Conservation (phyloP, 2,888 invertebrate species). For the Agapetus fuscipes region DNA sequence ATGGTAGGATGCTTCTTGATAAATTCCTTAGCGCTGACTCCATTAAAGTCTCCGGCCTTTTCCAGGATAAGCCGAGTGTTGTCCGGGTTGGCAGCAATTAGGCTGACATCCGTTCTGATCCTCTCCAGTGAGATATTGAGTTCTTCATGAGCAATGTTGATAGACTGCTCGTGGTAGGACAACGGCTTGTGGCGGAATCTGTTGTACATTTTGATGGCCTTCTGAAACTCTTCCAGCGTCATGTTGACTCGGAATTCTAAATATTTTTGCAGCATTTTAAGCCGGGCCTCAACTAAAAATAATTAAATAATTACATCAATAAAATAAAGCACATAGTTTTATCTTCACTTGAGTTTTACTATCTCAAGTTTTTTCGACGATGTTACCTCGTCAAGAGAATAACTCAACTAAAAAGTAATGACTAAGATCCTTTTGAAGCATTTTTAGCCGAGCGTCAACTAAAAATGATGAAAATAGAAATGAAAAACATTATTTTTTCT, state of each 20-base stretch:
- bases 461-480: conserved; percentile 1
- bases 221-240: conserved; percentile 5
- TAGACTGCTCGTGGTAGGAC: conserved; percentile 5
- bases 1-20: not conserved
- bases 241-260: conserved; percentile 12
- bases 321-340: too few species aligned
- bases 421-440: conserved; percentile 14
- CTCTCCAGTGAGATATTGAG: conserved; percentile 6
- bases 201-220: conserved; percentile 5
- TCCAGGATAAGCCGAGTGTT: conserved; percentile 8
- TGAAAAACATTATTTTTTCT: too few species aligned
- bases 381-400: too few species aligned
- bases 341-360: not conserved
- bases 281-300: conserved; percentile 9
- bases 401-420: too few species aligned
- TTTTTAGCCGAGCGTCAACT: conserved; percentile 6
- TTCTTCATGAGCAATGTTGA: conserved; percentile 6
- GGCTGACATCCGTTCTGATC: conserved; percentile 1
- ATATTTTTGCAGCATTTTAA: conserved; percentile 13
- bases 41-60: conserved; percentile 3
- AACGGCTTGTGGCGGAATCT: conserved; percentile 6
- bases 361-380: too few species aligned
- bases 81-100: conserved; percentile 8
- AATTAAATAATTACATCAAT: not conserved
- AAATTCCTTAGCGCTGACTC: conserved; percentile 4